phyloP scores from a whole-genome alignment of 2,888 invertebrate species.

The Panopea generosa region DNA sequence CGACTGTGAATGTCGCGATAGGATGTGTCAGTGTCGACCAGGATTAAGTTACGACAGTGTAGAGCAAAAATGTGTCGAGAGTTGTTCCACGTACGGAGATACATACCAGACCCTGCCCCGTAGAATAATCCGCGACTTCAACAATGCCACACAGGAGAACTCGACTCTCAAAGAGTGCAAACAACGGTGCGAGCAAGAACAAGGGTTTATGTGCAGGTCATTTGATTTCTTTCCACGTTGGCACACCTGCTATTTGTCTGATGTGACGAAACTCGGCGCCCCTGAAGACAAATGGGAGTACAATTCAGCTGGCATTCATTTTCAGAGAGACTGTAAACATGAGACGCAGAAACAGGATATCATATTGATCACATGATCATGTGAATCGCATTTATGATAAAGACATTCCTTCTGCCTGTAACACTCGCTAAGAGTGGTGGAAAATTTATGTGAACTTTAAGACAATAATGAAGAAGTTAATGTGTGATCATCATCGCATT shows the following conservation, averaged over 20 bases:
- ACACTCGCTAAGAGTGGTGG: no score
- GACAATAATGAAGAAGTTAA: no score
- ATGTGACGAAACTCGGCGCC: conserved; percentile 11
- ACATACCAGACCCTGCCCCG: conserved; percentile 29
- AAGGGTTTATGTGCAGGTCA: conserved; percentile 25
- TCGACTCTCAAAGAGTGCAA: conserved; percentile 26
- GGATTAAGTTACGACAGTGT: conserved; percentile 36
- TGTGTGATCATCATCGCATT: no score
- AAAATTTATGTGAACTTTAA: no score
- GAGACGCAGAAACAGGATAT: not conserved
- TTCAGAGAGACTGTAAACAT: conserved; percentile 38
- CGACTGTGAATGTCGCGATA: conserved; percentile 29
- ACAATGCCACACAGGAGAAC: conserved; percentile 8
- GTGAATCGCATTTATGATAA: no score
- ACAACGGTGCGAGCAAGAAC: conserved; percentile 85
- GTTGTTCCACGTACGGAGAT: conserved; percentile 24
- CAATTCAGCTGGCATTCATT: conserved; percentile 30
- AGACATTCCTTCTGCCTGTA: no score
- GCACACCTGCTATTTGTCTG: conserved; percentile 38
- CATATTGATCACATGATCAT: no score
- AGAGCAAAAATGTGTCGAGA: conserved; percentile 10
- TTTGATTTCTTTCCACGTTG: conserved; percentile 35
- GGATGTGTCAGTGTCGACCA: conserved; percentile 37
- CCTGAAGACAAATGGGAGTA: conserved; percentile 28
- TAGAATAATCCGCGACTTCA: conserved; percentile 29